phyloP scores from a whole-genome alignment of 2,888 invertebrate genomes.

The Pharmacophagus antenor region DNA sequence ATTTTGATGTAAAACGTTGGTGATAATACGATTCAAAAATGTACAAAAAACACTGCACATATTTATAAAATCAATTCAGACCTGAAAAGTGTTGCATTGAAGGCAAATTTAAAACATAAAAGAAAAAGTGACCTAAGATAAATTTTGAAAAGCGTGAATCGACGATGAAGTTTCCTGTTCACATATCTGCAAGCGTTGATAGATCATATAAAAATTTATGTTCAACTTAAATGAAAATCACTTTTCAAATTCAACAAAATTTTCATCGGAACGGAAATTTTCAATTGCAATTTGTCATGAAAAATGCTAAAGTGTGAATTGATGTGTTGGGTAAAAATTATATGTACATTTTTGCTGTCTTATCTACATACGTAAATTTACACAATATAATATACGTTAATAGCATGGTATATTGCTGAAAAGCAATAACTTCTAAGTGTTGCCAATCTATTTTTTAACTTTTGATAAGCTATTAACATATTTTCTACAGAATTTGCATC shows the following conservation, averaged over 20 bases:
- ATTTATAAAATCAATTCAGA: neutral
- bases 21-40: constrained; percentile 18
- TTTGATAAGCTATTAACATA: constrained; percentile 36
- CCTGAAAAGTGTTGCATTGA: neutral
- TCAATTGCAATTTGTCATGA: constrained; percentile 41
- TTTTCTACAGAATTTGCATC: constrained; percentile 40
- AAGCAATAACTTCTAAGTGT: constrained; percentile 39
- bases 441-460: constrained; percentile 35
- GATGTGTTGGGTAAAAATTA: constrained; percentile 17
- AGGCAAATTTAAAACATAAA: neutral
- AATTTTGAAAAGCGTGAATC: neutral
- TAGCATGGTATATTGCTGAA: constrained; percentile 31
- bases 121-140: too few species aligned
- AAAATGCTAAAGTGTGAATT: neutral
- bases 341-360: constrained; percentile 32
- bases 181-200: neutral
- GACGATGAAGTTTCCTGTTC: neutral
- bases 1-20: constrained; percentile 23
- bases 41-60: neutral
- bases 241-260: too few species aligned
- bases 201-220: too few species aligned
- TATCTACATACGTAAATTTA: constrained; percentile 27
- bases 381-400: constrained; percentile 32
- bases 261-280: constrained; percentile 38
- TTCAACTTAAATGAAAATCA: too few species aligned